Evolutionary conservation across 2,113 vertebrate genomes (phyloP), one percentile per base, ranked within the genome.

Genomic region (Lanius collurio): DNA sequence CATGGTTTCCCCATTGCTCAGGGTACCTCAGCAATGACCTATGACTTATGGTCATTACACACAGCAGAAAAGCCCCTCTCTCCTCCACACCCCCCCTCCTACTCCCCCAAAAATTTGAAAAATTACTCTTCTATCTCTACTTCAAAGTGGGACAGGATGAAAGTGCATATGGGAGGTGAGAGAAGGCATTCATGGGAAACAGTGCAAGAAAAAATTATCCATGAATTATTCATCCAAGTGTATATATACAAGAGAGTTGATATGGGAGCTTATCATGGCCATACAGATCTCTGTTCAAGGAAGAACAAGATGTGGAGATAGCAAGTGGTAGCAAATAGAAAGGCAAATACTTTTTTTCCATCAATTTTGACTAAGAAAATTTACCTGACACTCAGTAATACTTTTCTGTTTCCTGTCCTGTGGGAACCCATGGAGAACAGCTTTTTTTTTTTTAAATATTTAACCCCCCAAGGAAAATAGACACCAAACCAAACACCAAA

Each of bases 51-150:
- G 28, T 56, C 53, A 55, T 77, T 59, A 5, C 28, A 59, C 7
- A 37, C 6, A 55, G n/a, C 24, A 90, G 68, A 24, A 67, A 76
- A 86, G 14, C 4, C 3, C 5, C 30, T 7, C n/a, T 46, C 17
- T 35, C 8, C 33, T 6, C 24, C 35, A 21, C 7, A 8, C 1
- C 1, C 18, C 42, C 42, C 17, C 2, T 15, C 22, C 13, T 11
- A 0, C 1, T 3, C 8, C 8, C 4, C 11, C 13, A 8, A 4
- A 26, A 27, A 17, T 16, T 24, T 57, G 8, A 21, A 16, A 7
- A 33, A 9, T 22, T 1, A 56, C 11, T 41, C 10, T 77, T 77
- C 39, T 67, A 4, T 60, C 44, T 84, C 8, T 30, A 35, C 22
- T 71, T 87, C 16, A 15, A 80, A 92, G 30, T 67, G 44, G 15